phyloP scores from a whole-genome alignment of 2,113 vertebrate genomes.

The Gorsachius goisagi region DNA sequence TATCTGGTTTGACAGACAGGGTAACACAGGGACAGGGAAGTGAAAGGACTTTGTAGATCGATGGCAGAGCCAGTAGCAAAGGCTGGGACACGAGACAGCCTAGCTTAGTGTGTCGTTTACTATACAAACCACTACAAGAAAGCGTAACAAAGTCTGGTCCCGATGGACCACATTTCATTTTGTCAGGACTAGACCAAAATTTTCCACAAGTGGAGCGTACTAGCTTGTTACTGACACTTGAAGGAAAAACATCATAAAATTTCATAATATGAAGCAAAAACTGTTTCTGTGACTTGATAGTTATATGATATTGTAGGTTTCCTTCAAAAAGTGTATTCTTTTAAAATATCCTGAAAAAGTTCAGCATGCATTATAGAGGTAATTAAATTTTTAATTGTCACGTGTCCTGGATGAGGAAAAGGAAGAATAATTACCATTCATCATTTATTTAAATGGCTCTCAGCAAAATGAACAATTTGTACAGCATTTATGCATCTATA shows the following conservation, averaged over 20 bases:
- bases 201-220: neutral
- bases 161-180: neutral
- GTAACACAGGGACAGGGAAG: neutral
- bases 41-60: neutral
- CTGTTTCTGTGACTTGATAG: neutral
- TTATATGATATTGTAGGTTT: neutral
- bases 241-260: neutral
- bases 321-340: neutral
- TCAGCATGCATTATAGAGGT: neutral
- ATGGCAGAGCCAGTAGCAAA: neutral
- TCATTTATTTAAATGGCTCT: slow-evolving; percentile 13
- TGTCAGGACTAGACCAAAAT: neutral
- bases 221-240: neutral
- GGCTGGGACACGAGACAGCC: fast-evolving
- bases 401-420: neutral
- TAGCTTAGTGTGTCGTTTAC: fast-evolving
- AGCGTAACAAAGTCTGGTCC: neutral
- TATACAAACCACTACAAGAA: neutral
- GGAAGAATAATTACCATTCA: neutral
- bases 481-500: neutral
- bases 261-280: neutral
- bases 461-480: neutral
- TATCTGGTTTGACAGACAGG: neutral
- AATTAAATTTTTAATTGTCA: slow-evolving; percentile 16
- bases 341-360: neutral